Conservation (phyloP, 2,888 invertebrate species). For the Hirtodrosophila histrioides region DNA sequence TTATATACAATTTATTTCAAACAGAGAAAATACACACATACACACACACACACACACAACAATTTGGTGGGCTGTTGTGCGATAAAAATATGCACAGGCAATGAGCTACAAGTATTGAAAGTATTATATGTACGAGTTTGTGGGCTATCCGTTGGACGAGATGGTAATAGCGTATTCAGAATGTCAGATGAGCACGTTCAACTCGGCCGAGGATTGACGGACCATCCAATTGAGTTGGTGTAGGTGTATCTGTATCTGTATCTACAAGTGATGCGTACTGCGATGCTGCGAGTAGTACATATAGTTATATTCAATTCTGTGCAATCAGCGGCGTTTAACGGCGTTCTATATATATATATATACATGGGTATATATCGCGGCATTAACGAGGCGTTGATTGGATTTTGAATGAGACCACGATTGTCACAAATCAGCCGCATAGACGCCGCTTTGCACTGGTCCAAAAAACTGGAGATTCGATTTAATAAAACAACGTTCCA, state of each 20-base stretch:
- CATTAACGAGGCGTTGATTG: constrained; percentile 64
- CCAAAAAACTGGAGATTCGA: constrained; percentile 5
- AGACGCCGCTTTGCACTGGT: constrained; percentile 30
- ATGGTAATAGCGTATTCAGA: constrained; percentile 38
- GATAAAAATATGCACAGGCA: constrained; percentile 48
- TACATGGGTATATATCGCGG: constrained; percentile 35
- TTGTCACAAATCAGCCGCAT: constrained; percentile 31
- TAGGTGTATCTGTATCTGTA: constrained; percentile 21
- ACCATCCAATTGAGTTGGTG: constrained; percentile 61
- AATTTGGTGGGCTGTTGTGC: neutral
- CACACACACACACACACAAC: constrained; percentile 7
- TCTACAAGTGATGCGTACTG: constrained; percentile 25
- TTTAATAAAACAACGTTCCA: no score
- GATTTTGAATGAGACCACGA: constrained; percentile 60
- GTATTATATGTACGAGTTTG: constrained; percentile 21
- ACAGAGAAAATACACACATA: constrained; percentile 52
- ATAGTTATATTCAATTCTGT: constrained; percentile 72
- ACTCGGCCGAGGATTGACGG: constrained; percentile 69
- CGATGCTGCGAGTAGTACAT: constrained; percentile 24
- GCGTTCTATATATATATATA: constrained; percentile 36
- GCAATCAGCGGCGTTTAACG: constrained; percentile 64
- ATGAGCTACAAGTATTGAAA: constrained; percentile 51
- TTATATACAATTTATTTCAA: constrained; percentile 77
- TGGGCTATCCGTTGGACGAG: constrained; percentile 34
- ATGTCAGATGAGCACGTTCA: constrained; percentile 75